These are phyloP conservation scores for Plecotus auritus DNA, from an alignment of 2,113 vertebrate species.

Conservation along the genomic window DNA sequence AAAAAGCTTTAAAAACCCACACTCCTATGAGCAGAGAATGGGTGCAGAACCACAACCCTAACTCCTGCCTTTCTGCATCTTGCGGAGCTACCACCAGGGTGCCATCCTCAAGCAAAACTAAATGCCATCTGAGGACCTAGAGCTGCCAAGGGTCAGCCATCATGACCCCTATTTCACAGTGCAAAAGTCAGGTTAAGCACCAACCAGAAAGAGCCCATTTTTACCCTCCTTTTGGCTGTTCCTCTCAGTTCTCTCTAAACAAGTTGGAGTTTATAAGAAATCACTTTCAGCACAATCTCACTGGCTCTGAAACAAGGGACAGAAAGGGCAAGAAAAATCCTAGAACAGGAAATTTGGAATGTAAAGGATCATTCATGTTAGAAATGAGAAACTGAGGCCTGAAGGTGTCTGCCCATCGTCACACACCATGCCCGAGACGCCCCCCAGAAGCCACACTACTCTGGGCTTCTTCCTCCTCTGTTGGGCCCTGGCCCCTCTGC, in stretches of 20 bases:
- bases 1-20: not conserved
- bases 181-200: conserved; percentile 27
- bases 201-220: not conserved
- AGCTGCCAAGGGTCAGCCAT: not conserved
- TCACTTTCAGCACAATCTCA: not conserved
- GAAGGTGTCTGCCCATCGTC: not conserved
- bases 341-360: not conserved
- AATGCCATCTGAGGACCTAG: not conserved
- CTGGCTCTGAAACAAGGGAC: not conserved
- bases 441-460: not conserved
- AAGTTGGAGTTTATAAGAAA: conserved; percentile 19
- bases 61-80: not conserved
- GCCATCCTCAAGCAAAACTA: not conserved
- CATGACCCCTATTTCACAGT: not conserved
- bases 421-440: not conserved
- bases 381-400: not conserved
- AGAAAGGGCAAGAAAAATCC: not conserved
- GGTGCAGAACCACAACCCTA: not conserved
- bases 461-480: not conserved
- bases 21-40: not conserved
- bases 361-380: not conserved
- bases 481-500: accelerated
- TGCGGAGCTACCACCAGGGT: not conserved
- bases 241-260: not conserved
- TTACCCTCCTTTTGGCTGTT: not conserved